Evolutionary conservation across 2,797 vertebrate species (phyloP), one percentile per base, ranked within the genome.

Genomic region (Pseudomugil tenellus): DNA sequence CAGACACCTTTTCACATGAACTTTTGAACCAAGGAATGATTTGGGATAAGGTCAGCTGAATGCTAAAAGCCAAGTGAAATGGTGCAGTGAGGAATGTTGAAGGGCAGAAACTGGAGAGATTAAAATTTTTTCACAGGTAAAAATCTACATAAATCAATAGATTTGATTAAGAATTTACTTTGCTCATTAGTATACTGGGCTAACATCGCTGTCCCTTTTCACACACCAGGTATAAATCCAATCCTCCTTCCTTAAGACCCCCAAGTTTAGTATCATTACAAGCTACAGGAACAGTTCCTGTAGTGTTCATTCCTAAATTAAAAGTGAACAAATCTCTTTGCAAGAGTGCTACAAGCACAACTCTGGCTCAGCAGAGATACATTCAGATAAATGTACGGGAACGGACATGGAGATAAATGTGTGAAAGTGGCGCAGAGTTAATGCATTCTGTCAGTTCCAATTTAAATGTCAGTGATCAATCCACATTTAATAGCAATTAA

Each of bases 1-100:
- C 49, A 51, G 63, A 41, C 37, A n/a, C 64, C 52, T 84, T 84
- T 77, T 78, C 70, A 58, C 29, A 0, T 89, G 88, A 91, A 89
- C 88, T 88, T 84, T 87, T 87, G 89, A 91, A 91, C 87, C 70
- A 32, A 31, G 56, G 80, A 70, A 74, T 55, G 76, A 68, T 76
- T 74, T 55, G 37, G 62, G 72, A 79, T 43, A 58, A 72, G 71
- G 80, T 80, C 55, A 11, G 58, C 31, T 76, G 67, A 77, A 81
- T 67, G 84, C 70, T 77, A 84, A 48, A 11, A 62, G 57, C 29
- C 25, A 31, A 74, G 57, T 17, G 48, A 79, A 75, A 72, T 1
- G 17, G 3, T 29, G 53, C 57, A 43, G 28, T 0, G 46, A 37
- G 23, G 46, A 63, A 34, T 12, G 46, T 34, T 35, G 32, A 59